Percentiles rank a stretch among this genome's conserved stretches.
These are phyloP conservation scores for Eupithecia inturbata DNA, from an alignment of 2,888 invertebrate species.

Conservation along the genomic window DNA sequence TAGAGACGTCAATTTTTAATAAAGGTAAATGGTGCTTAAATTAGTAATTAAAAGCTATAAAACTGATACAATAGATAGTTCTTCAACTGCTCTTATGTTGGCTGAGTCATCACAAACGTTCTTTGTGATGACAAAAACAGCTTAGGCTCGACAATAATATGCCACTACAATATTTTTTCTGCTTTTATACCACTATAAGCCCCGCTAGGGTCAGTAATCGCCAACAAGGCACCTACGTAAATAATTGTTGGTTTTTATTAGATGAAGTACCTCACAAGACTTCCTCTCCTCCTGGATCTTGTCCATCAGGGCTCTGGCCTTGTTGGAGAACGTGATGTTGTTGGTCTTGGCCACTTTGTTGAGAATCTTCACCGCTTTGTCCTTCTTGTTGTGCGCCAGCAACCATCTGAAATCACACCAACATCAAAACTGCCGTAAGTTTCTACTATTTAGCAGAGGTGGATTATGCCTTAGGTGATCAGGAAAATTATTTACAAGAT, in stretches of 20 bases:
- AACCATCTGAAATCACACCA: constrained; percentile 85
- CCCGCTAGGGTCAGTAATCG: background rate
- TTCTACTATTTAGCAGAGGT: too few relatives aligned
- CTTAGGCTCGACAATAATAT: background rate
- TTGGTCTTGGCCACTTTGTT: constrained; percentile 87
- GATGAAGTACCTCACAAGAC: constrained; percentile 55
- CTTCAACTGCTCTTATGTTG: background rate
- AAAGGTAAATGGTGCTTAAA: too few relatives aligned
- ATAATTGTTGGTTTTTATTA: background rate
- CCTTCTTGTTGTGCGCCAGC: constrained; percentile 87
- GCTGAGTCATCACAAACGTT: background rate
- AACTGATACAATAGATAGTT: background rate
- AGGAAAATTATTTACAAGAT: too few relatives aligned
- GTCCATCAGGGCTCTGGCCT: constrained; percentile 75
- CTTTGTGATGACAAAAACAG: background rate
- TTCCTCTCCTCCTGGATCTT: constrained; percentile 66
- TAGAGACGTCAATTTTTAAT: too few relatives aligned
- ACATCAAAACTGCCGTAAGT: background rate
- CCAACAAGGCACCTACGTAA: background rate
- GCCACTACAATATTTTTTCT: background rate
- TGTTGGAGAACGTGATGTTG: constrained; percentile 83
- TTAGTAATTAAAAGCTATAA: too few relatives aligned
- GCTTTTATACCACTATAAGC: background rate
- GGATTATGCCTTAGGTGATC: too few relatives aligned
- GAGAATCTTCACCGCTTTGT: constrained; percentile 86